phyloP scores from a whole-genome alignment of 2,113 vertebrate genomes.

The Pelvicachromis taeniatus region DNA sequence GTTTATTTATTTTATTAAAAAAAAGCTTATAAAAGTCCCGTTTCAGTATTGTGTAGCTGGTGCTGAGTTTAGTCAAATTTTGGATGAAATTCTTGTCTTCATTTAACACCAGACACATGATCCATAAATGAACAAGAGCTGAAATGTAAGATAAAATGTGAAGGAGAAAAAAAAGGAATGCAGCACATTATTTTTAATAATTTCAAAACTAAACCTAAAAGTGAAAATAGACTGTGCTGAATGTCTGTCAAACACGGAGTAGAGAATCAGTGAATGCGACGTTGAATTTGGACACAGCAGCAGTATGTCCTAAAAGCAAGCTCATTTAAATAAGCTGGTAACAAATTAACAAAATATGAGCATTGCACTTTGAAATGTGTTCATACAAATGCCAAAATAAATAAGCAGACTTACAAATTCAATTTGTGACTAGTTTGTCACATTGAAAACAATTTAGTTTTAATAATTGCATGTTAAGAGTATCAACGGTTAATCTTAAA shows the following conservation, averaged over 20 bases:
- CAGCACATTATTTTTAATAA: not conserved
- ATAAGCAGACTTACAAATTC: not conserved
- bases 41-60: not conserved
- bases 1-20: too few relatives aligned
- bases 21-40: not conserved
- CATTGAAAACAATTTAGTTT: not conserved
- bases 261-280: not conserved
- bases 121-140: not conserved
- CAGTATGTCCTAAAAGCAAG: not conserved
- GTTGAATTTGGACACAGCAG: not conserved
- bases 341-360: not conserved
- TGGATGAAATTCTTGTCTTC: not conserved
- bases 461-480: not conserved
- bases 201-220: not conserved
- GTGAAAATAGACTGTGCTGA: not conserved
- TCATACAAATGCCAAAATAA: not conserved
- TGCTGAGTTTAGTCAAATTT: not conserved
- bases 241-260: not conserved
- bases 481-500: not conserved
- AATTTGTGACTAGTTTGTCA: too few relatives aligned
- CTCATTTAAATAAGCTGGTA: not conserved
- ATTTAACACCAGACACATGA: not conserved
- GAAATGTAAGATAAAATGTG: not conserved
- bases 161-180: not conserved
- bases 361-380: not conserved